Evolutionary conservation across 2,113 vertebrate genomes (phyloP).

Genomic region (Nyctibius bracteatus): DNA sequence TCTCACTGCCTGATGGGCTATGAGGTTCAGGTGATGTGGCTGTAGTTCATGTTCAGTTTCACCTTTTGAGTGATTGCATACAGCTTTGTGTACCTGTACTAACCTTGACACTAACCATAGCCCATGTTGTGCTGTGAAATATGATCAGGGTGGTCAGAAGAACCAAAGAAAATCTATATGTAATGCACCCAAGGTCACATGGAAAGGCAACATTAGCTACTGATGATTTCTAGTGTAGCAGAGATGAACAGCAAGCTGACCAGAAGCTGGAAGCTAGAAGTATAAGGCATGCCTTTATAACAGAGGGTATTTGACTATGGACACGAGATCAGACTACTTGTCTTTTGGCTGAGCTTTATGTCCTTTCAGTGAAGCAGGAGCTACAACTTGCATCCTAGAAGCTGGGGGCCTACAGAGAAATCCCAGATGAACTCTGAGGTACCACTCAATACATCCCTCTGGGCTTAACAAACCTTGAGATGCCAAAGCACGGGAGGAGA

Average conservation of each 20-base stretch:
- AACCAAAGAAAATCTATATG: not conserved
- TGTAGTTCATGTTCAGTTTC: not conserved
- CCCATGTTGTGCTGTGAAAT: not conserved
- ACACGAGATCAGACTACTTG: not conserved
- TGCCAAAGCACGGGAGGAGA: not conserved
- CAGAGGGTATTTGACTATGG: rapidly evolving
- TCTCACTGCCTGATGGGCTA: rapidly evolving
- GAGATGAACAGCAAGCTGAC: not conserved
- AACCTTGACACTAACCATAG: not conserved
- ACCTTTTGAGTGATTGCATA: not conserved
- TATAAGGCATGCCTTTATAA: not conserved
- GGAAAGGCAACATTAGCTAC: not conserved
- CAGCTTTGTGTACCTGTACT: not conserved
- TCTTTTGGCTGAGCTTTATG: not conserved
- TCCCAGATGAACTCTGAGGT: not conserved
- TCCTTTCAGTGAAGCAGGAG: not conserved
- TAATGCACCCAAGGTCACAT: not conserved
- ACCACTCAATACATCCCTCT: not conserved
- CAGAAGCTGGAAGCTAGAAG: not conserved
- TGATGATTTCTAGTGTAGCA: not conserved
- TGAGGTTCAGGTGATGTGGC: not conserved
- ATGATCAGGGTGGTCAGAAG: not conserved
- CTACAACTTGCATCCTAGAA: not conserved
- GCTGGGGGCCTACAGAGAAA: not conserved
- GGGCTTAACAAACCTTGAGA: not conserved